Conservation (phyloP, 2,113 vertebrate genomes). For the Percopsis transmontana region DNA sequence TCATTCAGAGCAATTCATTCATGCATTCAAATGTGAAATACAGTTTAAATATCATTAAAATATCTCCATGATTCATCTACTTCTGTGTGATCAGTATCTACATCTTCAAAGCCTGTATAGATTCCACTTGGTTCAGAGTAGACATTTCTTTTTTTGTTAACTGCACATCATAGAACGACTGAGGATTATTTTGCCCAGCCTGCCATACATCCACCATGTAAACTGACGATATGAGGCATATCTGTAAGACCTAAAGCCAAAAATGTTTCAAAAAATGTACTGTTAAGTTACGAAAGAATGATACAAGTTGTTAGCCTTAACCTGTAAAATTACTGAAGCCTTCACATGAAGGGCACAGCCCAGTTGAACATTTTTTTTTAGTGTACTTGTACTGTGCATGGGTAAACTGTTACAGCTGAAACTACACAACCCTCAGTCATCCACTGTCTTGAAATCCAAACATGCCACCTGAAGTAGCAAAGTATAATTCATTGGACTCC, state of each 20-base stretch:
- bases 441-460: not conserved
- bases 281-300: not conserved
- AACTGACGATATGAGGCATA: too few species aligned
- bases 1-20: too few species aligned
- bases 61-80: slow-evolving; percentile 5
- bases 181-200: not conserved
- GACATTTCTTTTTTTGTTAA: too few species aligned
- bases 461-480: not conserved
- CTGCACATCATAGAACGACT: too few species aligned
- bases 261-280: not conserved
- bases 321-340: not conserved
- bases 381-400: not conserved
- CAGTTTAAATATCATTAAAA: slow-evolving; percentile 2
- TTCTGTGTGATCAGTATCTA: not conserved
- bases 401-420: too few species aligned
- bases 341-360: not conserved
- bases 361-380: not conserved
- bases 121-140: too few species aligned
- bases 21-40: too few species aligned
- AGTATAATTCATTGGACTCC: not conserved
- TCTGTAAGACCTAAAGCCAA: not conserved
- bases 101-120: not conserved
- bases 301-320: slow-evolving; percentile 3
- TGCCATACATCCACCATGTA: not conserved
- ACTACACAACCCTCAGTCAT: too few species aligned